Conservation (phyloP, 2,113 vertebrate species). For the Dryoscopus gambensis region DNA sequence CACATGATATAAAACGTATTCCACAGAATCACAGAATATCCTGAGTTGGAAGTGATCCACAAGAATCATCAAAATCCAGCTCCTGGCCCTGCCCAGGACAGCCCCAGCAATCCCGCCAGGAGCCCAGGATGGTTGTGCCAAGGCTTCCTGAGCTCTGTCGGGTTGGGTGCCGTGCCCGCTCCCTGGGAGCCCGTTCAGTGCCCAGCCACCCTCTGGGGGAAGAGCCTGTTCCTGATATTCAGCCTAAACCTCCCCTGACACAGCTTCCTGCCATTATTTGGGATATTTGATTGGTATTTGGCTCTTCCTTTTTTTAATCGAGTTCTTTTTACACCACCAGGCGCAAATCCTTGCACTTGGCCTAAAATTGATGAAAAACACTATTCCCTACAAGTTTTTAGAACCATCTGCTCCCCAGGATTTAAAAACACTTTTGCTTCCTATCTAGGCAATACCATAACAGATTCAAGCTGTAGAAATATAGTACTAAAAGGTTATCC, state of each 20-base stretch:
- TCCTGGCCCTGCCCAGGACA: background rate
- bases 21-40: background rate
- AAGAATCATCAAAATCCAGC: background rate
- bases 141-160: background rate
- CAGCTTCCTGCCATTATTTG: background rate
- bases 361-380: background rate
- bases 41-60: background rate
- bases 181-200: background rate
- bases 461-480: background rate
- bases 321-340: background rate
- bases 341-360: background rate
- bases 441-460: background rate
- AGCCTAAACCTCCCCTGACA: background rate
- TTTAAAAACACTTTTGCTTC: background rate
- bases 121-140: background rate
- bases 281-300: background rate
- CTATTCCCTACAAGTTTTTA: background rate
- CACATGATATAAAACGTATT: fast-evolving
- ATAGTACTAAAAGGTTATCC: background rate
- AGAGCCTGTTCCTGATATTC: background rate
- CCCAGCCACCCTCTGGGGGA: background rate
- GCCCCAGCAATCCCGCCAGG: background rate
- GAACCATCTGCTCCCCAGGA: background rate
- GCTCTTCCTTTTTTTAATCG: background rate
- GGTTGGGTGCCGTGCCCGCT: background rate